phyloP scores from a whole-genome alignment of 2,113 vertebrate species.

The Oreocharis arfaki region DNA sequence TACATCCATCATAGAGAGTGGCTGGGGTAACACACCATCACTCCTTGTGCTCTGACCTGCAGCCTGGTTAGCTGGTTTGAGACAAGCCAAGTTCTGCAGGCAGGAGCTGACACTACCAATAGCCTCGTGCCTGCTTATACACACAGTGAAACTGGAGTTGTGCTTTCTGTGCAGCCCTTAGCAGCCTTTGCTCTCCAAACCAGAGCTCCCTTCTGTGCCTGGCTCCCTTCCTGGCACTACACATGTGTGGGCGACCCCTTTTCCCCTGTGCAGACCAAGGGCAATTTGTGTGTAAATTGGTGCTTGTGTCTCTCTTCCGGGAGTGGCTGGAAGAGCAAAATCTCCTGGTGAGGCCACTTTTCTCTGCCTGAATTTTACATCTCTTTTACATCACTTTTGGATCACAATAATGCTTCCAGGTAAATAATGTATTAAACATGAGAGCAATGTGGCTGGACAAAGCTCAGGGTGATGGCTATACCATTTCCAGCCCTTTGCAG shows the following conservation, averaged over 20 bases:
- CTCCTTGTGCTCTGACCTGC: not conserved
- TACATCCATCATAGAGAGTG: not conserved
- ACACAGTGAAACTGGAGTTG: not conserved
- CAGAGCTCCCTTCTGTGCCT: not conserved
- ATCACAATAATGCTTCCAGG: not conserved
- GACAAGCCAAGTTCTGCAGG: not conserved
- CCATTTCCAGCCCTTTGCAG: not conserved
- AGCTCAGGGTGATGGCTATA: not conserved
- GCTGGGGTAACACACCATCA: not conserved
- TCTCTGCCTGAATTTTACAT: not conserved
- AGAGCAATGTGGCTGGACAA: not conserved
- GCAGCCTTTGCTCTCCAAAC: not conserved
- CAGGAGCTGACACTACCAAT: not conserved
- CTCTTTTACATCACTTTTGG: not conserved
- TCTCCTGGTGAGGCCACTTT: not conserved
- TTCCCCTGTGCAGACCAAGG: fast-evolving
- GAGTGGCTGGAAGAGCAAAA: not conserved
- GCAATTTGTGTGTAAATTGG: not conserved
- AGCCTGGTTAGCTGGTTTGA: not conserved
- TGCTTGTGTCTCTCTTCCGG: not conserved
- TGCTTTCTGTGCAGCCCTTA: not conserved
- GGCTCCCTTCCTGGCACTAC: not conserved
- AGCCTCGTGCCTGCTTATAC: not conserved
- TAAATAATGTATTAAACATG: not conserved
- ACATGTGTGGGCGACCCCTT: fast-evolving